Base-by-base conservation (phyloP, 2,888 invertebrate genomes). In the Crossocerus cetratus region DNA sequence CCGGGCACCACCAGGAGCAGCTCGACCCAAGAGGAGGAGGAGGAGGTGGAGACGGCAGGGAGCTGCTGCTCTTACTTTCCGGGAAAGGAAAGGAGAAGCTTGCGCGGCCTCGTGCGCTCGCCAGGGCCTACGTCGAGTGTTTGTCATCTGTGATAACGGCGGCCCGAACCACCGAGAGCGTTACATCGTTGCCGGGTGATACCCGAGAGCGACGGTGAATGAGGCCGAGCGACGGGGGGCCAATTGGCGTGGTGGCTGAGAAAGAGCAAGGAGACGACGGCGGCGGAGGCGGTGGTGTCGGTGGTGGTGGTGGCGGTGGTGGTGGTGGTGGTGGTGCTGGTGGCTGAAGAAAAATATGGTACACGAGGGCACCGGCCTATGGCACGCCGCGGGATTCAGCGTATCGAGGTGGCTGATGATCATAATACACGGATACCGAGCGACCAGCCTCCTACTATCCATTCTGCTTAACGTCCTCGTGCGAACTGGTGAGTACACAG, bases 401-500 rank as follows among this genome's bases (percentile, higher is more conserved):
- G 79, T 83, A 80, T 84, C 85, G 75, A 83, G 82, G 69, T 86
- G 84, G 84, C 82, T 84, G 84, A 86, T 86, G 85, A 84, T 85
- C 78, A 79, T 86, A 80, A 82, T 84, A 81, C 86, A 86, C 69
- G 85, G 85, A 67, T 86, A 88, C 81, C 85, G 86, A 78, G 86
- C 87, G 75, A 87, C 85, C 82, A 84, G 85, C 75, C 83, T 88
- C 77, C 77, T 88, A 65, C 84, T 88, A 72, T 88, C 86, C 70
- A 83, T 88, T 80, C 85, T 88, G 62, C 86, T 88, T 81, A 88
- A 88, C 82, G 83, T 88, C 71, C 82, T 87, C 73, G 86, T 86
- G 80, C 85, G 86, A 84, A 87, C 87, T 76, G 87, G 88, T 88
- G 81, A 88, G 88, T 88, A 80, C 73, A n/a, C n/a, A n/a, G n/a